Evolutionary conservation across 2,888 invertebrate genomes (phyloP).

Genomic region (Ectobius pallidus): DNA sequence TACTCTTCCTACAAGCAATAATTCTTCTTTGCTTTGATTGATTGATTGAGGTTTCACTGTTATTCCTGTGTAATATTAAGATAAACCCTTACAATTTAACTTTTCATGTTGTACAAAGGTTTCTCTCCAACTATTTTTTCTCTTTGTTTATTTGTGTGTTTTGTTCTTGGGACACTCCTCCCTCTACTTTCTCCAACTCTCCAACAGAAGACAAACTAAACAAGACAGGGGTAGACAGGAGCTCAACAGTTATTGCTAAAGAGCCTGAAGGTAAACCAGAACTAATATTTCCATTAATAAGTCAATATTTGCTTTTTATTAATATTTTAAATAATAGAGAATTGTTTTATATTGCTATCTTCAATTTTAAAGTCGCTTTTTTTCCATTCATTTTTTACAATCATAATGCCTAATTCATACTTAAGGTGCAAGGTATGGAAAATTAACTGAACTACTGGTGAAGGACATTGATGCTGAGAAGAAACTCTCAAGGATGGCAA

Average conservation of each 20-base stretch:
- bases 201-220: conserved; percentile 74
- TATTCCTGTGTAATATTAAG: not conserved
- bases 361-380: not conserved
- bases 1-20: too few relatives aligned
- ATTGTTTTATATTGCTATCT: conserved; percentile 9
- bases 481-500: not conserved
- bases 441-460: not conserved
- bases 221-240: conserved; percentile 90
- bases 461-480: conserved; percentile 5
- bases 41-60: not conserved
- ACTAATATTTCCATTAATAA: conserved; percentile 37
- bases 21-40: too few relatives aligned
- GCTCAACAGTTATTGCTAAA: conserved; percentile 93
- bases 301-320: conserved; percentile 32
- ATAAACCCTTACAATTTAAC: conserved; percentile 6
- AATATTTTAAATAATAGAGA: conserved; percentile 18
- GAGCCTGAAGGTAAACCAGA: conserved; percentile 79
- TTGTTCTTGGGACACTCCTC: conserved; percentile 55
- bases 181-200: conserved; percentile 41
- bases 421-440: conserved; percentile 20
- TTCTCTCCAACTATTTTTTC: conserved; percentile 37
- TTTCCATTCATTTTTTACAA: too few relatives aligned
- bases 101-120: conserved; percentile 39
- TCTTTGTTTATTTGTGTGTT: conserved; percentile 57
- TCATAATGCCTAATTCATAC: conserved; percentile 2